These are phyloP conservation scores for Cirrhinus molitorella DNA, from an alignment of 2,797 vertebrate genomes.

Conservation along the genomic window DNA sequence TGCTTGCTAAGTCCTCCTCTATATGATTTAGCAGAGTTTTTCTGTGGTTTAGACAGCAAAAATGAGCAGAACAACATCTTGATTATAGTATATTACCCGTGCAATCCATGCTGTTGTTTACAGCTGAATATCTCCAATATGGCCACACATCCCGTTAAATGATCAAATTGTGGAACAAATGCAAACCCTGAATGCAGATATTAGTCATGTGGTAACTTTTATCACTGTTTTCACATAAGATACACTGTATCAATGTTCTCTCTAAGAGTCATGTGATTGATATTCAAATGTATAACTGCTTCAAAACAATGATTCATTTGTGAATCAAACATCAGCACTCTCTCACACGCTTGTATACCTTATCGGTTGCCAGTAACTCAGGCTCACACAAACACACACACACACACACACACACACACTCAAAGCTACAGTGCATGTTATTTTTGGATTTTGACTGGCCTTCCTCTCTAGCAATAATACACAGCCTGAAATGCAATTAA, in stretches of 20 bases:
- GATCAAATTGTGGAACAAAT: too few relatives aligned
- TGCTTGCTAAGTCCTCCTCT: too few relatives aligned
- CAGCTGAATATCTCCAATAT: too few relatives aligned
- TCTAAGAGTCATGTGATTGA: constrained; percentile 3
- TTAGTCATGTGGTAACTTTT: too few relatives aligned
- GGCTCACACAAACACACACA: constrained; percentile 14
- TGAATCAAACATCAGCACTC: constrained; percentile 21
- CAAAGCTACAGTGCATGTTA: constrained; percentile 36
- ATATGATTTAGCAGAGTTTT: too few relatives aligned
- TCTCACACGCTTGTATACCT: constrained; percentile 5
- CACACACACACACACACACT: constrained; percentile 20
- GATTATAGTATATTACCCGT: too few relatives aligned
- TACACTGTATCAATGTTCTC: neutral
- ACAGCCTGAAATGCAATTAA: constrained; percentile 45
- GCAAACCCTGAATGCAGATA: too few relatives aligned
- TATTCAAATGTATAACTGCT: neutral
- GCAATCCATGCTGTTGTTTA: too few relatives aligned
- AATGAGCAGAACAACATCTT: too few relatives aligned
- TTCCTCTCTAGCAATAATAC: constrained; percentile 32
- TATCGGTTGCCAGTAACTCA: constrained; percentile 33
- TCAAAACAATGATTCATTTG: constrained; percentile 20
- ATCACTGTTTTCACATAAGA: neutral
- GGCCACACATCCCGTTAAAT: too few relatives aligned
- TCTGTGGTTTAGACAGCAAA: too few relatives aligned
- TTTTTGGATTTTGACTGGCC: constrained; percentile 51